Conservation (phyloP, 2,797 vertebrate genomes). For the Chloroceryle amazona region DNA sequence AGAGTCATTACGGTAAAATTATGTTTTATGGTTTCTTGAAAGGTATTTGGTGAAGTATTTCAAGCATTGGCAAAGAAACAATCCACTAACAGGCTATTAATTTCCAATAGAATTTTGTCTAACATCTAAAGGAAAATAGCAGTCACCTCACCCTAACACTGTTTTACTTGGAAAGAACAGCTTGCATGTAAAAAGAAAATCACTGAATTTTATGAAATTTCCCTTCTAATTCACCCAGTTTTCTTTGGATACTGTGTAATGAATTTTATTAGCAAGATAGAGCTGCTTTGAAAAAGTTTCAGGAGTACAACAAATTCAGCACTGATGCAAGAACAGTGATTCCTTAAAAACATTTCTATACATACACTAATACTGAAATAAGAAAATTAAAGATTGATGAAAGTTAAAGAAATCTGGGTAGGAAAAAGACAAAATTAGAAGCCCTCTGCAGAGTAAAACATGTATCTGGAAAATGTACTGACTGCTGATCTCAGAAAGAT, state of each 20-base stretch:
- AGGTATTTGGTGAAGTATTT: slow-evolving; percentile 15
- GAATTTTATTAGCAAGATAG: neutral
- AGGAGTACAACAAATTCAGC: neutral
- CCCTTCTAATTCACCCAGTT: neutral
- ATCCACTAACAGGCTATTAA: neutral
- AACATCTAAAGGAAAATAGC: neutral
- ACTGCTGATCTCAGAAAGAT: neutral
- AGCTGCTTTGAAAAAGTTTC: neutral
- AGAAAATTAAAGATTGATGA: neutral
- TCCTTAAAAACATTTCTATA: neutral
- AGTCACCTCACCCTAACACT: neutral
- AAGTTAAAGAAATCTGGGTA: neutral
- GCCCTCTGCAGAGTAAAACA: neutral
- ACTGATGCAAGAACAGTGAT: neutral
- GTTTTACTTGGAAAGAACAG: neutral
- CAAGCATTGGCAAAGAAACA: neutral
- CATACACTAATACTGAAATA: neutral
- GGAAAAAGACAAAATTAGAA: neutral
- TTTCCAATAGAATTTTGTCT: neutral
- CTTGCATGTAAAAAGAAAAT: neutral
- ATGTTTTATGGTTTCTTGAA: neutral
- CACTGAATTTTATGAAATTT: neutral
- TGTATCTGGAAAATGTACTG: neutral
- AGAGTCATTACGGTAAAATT: neutral
- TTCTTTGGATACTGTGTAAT: neutral